Percentiles rank a stretch among this genome's conserved stretches.
Evolutionary conservation across 2,888 invertebrate genomes (phyloP).

Genomic region (Papilio demoleus): DNA sequence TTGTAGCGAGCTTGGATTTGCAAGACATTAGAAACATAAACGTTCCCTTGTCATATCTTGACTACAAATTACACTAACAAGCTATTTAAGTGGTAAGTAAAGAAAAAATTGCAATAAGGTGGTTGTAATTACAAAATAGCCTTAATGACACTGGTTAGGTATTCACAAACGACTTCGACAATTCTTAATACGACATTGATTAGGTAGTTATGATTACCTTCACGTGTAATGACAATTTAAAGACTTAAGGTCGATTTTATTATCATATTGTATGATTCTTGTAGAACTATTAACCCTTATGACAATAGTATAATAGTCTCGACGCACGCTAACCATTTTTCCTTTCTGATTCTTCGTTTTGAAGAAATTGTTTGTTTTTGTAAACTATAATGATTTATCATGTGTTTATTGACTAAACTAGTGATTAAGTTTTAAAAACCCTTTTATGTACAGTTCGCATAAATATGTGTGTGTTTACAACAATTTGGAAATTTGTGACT

Average conservation of each 20-base stretch:
- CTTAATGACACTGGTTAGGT: slow-evolving; percentile 71
- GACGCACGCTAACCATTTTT: slow-evolving; percentile 75
- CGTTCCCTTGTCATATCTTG: slow-evolving; percentile 37
- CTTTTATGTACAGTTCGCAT: too few species aligned
- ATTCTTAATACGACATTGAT: slow-evolving; percentile 83
- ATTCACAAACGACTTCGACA: slow-evolving; percentile 79
- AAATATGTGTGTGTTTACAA: too few species aligned
- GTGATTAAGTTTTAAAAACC: too few species aligned
- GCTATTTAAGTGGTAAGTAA: slow-evolving; percentile 53
- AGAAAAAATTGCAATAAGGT: slow-evolving; percentile 71
- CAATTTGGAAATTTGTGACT: too few species aligned
- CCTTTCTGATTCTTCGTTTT: slow-evolving; percentile 53
- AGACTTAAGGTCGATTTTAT: slow-evolving; percentile 82
- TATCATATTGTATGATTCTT: slow-evolving; percentile 83
- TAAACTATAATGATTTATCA: neutral
- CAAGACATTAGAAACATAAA: slow-evolving; percentile 33
- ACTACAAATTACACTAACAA: slow-evolving; percentile 47
- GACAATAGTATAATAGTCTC: slow-evolving; percentile 78
- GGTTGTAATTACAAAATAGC: slow-evolving; percentile 77
- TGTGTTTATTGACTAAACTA: neutral
- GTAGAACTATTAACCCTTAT: slow-evolving; percentile 81
- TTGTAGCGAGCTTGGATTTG: slow-evolving; percentile 13
- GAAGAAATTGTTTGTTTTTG: slow-evolving; percentile 37
- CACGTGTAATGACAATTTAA: slow-evolving; percentile 83
- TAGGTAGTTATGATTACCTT: slow-evolving; percentile 70